These are phyloP conservation scores for Tretioscincus oriximinensis DNA, from an alignment of 2,113 vertebrate genomes.

Conservation along the genomic window DNA sequence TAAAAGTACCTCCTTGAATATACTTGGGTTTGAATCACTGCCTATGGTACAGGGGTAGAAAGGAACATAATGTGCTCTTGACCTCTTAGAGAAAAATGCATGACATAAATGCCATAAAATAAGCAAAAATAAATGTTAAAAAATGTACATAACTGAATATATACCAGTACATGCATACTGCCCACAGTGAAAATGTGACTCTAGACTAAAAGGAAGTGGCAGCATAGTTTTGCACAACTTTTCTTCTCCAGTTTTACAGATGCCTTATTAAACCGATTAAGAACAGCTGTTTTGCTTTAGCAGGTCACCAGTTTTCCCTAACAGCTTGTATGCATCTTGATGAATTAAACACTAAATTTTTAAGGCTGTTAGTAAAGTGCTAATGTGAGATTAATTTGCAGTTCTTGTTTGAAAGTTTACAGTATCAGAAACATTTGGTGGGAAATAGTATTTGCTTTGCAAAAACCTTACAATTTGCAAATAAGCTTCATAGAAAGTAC, in stretches of 20 bases:
- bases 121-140: background rate
- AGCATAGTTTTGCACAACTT: background rate
- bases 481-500: background rate
- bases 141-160: background rate
- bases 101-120: too few species aligned
- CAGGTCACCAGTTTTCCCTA: background rate
- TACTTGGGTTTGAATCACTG: too few species aligned
- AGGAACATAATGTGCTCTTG: too few species aligned
- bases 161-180: background rate
- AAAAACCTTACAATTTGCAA: background rate
- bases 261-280: background rate
- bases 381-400: background rate
- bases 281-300: background rate
- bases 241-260: background rate
- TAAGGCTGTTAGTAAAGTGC: background rate
- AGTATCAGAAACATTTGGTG: background rate
- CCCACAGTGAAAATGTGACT: background rate
- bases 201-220: background rate
- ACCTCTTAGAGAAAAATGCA: too few species aligned
- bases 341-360: background rate
- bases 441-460: background rate
- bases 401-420: background rate
- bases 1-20: too few species aligned
- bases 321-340: background rate
- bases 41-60: too few species aligned